Conservation (phyloP, 2,797 vertebrate genomes). For the Astyanax mexicanus region DNA sequence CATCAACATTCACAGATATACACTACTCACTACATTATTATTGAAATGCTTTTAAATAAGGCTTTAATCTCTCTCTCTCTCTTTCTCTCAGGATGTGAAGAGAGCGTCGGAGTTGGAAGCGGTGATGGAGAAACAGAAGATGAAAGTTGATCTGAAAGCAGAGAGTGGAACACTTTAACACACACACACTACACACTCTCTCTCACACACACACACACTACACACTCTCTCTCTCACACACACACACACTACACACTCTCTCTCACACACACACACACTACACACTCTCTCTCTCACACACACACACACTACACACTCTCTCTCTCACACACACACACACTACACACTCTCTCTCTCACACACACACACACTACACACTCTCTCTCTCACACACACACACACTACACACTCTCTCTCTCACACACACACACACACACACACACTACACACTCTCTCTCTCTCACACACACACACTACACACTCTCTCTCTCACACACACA, state of each 20-base stretch:
- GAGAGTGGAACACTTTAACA: conserved; percentile 33
- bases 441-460: too few relatives aligned
- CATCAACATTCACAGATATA: too few relatives aligned
- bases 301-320: too few relatives aligned
- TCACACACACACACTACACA: not conserved
- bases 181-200: not conserved
- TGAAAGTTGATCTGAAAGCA: conserved; percentile 32
- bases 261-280: too few relatives aligned
- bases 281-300: not conserved
- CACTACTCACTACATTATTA: too few relatives aligned
- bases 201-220: not conserved
- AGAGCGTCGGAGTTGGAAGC: conserved; percentile 25
- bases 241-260: not conserved
- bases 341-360: too few relatives aligned
- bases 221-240: too few relatives aligned
- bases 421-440: not conserved
- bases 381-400: not conserved
- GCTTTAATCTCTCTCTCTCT: not conserved
- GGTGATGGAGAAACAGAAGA: conserved; percentile 48
- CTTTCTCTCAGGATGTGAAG: not conserved
- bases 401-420: too few relatives aligned
- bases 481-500: not conserved
- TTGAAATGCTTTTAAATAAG: too few relatives aligned
- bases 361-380: not conserved
- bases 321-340: not conserved